phyloP scores from a whole-genome alignment of 53 echinoderm and acorn worm species.

The Apostichopus leukothele region DNA sequence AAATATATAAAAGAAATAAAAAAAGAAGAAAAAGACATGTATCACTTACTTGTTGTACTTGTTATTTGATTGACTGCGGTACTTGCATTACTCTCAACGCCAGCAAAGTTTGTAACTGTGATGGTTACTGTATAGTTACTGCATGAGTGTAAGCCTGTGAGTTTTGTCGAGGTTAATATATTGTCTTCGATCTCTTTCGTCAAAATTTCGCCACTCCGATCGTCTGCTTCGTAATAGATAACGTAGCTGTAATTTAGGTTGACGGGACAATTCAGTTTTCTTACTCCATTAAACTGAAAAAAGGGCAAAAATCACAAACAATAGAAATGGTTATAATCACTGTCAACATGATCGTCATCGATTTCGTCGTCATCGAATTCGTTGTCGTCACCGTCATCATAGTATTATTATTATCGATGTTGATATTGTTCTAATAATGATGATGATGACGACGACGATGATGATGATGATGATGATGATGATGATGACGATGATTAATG shows the following conservation, averaged over 20 bases:
- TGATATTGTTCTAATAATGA: too few species aligned
- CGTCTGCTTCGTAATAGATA: neutral
- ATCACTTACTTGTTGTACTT: neutral
- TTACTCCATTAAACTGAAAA: constrained; percentile 2
- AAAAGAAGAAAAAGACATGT: too few species aligned
- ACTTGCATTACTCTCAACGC: constrained; percentile 8
- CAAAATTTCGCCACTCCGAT: neutral
- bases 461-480: too few species aligned
- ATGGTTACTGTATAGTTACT: constrained; percentile 3
- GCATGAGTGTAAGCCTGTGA: neutral
- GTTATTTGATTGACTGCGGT: neutral
- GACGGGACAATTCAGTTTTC: neutral
- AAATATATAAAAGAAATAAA: too few species aligned
- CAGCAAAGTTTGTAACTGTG: constrained; percentile 10
- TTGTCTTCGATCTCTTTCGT: neutral
- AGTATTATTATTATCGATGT: too few species aligned
- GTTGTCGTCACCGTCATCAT: too few species aligned
- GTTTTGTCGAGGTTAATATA: neutral
- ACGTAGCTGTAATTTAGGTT: constrained; percentile 18
- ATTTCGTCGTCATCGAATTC: too few species aligned
- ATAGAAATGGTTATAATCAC: too few species aligned
- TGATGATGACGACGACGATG: too few species aligned
- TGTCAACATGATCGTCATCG: too few species aligned
- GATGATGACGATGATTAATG: too few species aligned
- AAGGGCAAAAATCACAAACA: neutral